A percentile compares a stretch with the other conserved stretches of the same genome.
Evolutionary conservation across 2,888 invertebrate genomes (phyloP).

Genomic region (Drosophila borborema): DNA sequence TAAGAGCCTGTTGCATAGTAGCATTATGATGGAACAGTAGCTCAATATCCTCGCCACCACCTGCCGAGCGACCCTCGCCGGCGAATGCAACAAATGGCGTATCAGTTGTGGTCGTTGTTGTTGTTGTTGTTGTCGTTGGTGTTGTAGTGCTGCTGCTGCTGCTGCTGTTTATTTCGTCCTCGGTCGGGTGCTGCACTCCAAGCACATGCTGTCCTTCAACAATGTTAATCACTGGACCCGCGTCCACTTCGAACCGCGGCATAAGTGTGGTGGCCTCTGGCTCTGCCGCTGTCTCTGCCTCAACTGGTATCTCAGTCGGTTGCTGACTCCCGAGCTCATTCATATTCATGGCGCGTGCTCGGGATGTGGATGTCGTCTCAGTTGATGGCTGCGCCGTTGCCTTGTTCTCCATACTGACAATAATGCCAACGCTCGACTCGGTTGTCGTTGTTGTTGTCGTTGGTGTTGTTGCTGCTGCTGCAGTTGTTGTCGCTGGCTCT

Average conservation of each 20-base stretch:
- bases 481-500: slow-evolving; percentile 40
- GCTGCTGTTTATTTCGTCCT: slow-evolving; percentile 40
- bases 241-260: slow-evolving; percentile 44
- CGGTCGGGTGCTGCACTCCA: slow-evolving; percentile 42
- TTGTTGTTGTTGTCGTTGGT: slow-evolving; percentile 31
- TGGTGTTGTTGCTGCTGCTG: slow-evolving; percentile 33
- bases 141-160: slow-evolving; percentile 32
- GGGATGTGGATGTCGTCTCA: slow-evolving; percentile 59
- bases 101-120: slow-evolving; percentile 38
- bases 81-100: slow-evolving; percentile 67
- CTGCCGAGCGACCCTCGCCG: slow-evolving; percentile 78
- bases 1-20: slow-evolving; percentile 66
- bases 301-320: slow-evolving; percentile 26
- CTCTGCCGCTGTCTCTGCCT: slow-evolving; percentile 12
- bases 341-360: slow-evolving; percentile 83
- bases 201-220: slow-evolving; percentile 77
- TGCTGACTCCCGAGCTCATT: slow-evolving; percentile 58
- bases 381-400: slow-evolving; percentile 69
- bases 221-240: slow-evolving; percentile 73
- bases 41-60: slow-evolving; percentile 62
- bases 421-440: slow-evolving; percentile 55
- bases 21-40: slow-evolving; percentile 60
- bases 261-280: slow-evolving; percentile 48
- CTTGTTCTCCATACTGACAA: slow-evolving; percentile 74
- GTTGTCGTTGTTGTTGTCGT: slow-evolving; percentile 49